These are phyloP conservation scores for Pangasius sanitwongsei DNA, from an alignment of 2,797 vertebrate species.

Conservation along the genomic window DNA sequence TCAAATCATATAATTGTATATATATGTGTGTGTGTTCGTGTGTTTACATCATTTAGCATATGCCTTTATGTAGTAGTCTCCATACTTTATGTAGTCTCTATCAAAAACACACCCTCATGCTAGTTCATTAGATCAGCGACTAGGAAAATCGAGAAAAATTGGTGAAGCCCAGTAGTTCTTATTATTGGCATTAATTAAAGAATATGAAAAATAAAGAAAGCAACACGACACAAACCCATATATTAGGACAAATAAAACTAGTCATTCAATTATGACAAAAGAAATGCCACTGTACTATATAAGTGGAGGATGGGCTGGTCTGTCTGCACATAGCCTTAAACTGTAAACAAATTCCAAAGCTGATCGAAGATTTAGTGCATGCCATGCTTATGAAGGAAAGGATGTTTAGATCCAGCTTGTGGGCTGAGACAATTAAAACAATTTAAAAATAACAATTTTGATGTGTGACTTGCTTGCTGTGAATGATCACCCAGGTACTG, in stretches of 20 bases:
- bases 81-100: neutral
- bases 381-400: neutral
- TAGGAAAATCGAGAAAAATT: neutral
- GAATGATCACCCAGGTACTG: neutral
- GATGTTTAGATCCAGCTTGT: neutral
- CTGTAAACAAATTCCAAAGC: neutral
- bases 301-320: neutral
- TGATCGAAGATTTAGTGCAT: neutral
- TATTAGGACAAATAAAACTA: neutral
- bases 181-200: neutral
- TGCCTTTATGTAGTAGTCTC: neutral
- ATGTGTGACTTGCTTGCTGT: neutral
- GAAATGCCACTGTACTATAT: neutral
- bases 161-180: neutral
- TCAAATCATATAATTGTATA: too few species aligned
- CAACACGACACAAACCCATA: neutral
- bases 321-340: neutral
- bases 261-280: neutral
- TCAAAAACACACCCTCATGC: neutral
- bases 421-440: neutral
- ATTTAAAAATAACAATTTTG: neutral
- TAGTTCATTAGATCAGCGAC: neutral
- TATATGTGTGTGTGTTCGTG: too few species aligned
- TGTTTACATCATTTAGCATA: too few species aligned
- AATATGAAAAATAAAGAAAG: neutral